Evolutionary conservation across 2,888 invertebrate genomes (phyloP).

Genomic region (Eupithecia vulgata): DNA sequence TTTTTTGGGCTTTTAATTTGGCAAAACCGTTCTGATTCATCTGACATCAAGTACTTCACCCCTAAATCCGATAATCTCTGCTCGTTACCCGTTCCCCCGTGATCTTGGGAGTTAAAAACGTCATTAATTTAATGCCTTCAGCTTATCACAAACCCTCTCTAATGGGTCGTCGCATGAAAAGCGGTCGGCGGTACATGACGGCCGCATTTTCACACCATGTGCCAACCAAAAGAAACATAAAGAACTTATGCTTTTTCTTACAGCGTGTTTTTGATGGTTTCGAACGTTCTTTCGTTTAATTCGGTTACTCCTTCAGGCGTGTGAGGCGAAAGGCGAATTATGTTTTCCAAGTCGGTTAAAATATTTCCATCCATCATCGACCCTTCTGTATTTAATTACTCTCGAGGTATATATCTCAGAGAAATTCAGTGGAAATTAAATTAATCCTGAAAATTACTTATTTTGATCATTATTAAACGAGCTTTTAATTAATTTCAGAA

Average conservation of each 20-base stretch:
- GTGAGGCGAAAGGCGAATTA: too few species aligned
- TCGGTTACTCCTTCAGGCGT: too few species aligned
- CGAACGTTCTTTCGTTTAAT: too few species aligned
- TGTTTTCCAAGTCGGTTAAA: background rate
- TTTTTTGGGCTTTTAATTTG: background rate
- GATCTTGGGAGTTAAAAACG: slow-evolving; percentile 16
- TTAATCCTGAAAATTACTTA: slow-evolving; percentile 30
- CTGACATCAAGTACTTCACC: background rate
- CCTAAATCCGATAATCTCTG: slow-evolving; percentile 7
- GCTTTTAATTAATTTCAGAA: background rate
- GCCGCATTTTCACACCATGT: background rate
- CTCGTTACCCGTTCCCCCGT: background rate
- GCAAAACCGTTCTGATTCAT: background rate
- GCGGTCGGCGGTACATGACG: background rate
- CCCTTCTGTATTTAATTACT: slow-evolving; percentile 30
- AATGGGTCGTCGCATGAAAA: background rate
- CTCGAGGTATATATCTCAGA: slow-evolving; percentile 29
- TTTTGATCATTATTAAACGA: slow-evolving; percentile 18
- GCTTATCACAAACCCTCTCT: slow-evolving; percentile 16
- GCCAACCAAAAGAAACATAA: background rate
- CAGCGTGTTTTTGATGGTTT: too few species aligned
- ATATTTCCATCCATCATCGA: slow-evolving; percentile 36
- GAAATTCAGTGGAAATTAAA: slow-evolving; percentile 5
- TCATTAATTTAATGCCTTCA: slow-evolving; percentile 24
- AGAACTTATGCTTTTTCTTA: too few species aligned